A percentile compares a stretch with the other conserved stretches of the same genome.
phyloP scores from a whole-genome alignment of 2,888 invertebrate genomes.

The Sinhomidia bicolor region DNA sequence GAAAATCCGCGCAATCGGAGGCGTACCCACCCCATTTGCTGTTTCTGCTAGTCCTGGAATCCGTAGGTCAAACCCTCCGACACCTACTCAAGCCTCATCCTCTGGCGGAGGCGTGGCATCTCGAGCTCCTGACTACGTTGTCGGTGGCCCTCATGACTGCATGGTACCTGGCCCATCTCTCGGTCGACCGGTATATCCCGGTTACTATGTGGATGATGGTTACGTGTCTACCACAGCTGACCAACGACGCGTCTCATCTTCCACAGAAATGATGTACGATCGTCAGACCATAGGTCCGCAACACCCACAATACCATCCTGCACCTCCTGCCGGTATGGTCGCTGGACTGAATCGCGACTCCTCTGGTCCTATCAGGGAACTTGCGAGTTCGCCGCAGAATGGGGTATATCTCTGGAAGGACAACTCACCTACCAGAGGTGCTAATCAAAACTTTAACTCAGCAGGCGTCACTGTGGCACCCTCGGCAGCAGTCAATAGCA shows the following conservation, averaged over 20 bases:
- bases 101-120: conserved; percentile 25
- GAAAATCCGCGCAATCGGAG: conserved; percentile 91
- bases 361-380: conserved; percentile 90
- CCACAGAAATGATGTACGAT: conserved; percentile 88
- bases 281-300: conserved; percentile 67
- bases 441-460: conserved; percentile 81
- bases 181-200: conserved; percentile 79
- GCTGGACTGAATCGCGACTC: conserved; percentile 82
- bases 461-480: conserved; percentile 77
- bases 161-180: conserved; percentile 72
- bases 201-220: conserved; percentile 81
- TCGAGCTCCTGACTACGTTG: conserved; percentile 42
- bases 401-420: conserved; percentile 91
- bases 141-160: conserved; percentile 65
- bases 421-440: conserved; percentile 86
- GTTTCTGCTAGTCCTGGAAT: conserved; percentile 84
- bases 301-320: conserved; percentile 51
- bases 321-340: conserved; percentile 47
- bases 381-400: conserved; percentile 93
- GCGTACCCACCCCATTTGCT: conserved; percentile 93
- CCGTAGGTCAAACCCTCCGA: conserved; percentile 92
- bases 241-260: conserved; percentile 90
- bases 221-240: conserved; percentile 70
- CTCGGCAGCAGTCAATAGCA: conserved; percentile 26
- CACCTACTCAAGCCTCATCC: conserved; percentile 90